Conservation (phyloP, 2,888 invertebrate genomes). For the Noctua fimbriata region DNA sequence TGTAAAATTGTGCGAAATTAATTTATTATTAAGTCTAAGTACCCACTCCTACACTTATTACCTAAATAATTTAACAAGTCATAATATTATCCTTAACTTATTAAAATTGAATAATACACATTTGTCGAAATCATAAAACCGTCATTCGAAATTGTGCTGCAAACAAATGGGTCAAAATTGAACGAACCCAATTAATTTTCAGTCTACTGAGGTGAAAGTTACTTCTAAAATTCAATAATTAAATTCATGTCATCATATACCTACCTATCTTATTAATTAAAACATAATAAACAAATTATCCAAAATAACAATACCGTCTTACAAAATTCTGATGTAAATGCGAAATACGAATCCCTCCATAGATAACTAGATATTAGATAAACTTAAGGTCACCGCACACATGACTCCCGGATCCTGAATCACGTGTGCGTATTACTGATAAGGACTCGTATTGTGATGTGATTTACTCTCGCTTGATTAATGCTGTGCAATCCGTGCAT, state of each 20-base stretch:
- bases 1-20: background rate
- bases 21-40: background rate
- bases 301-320: background rate
- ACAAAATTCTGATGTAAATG: slow-evolving; percentile 9
- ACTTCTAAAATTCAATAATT: background rate
- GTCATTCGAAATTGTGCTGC: background rate
- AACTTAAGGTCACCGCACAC: slow-evolving; percentile 53
- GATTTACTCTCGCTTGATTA: slow-evolving; percentile 42
- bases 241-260: background rate
- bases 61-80: background rate
- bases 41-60: background rate
- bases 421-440: slow-evolving; percentile 53
- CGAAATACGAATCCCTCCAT: slow-evolving; percentile 42
- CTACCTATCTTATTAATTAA: background rate
- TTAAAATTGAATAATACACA: background rate
- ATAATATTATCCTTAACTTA: background rate
- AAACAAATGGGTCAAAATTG: background rate
- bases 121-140: background rate
- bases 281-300: slow-evolving; percentile 1
- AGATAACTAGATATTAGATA: slow-evolving; percentile 40
- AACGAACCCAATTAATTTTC: background rate
- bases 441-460: slow-evolving; percentile 40
- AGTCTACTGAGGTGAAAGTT: background rate
- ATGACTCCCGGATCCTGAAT: slow-evolving; percentile 64
- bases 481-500: slow-evolving; percentile 24